Evolutionary conservation across 2,113 vertebrate species (phyloP).

Genomic region (Bufo bufo): DNA sequence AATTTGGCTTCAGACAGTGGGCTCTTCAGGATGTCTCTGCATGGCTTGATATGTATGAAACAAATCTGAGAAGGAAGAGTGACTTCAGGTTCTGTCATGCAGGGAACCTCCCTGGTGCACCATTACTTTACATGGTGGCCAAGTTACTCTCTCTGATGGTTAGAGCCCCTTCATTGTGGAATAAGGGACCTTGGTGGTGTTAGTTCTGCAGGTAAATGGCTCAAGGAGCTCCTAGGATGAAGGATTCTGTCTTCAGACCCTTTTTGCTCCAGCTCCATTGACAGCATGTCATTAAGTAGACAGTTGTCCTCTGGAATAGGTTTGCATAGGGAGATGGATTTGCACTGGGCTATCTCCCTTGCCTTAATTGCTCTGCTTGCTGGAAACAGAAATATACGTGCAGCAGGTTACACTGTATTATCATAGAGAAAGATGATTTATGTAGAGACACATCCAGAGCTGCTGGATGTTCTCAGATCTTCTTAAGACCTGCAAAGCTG

Average conservation of each 20-base stretch:
- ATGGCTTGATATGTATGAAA: conserved; percentile 39
- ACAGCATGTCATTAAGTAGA: conserved; percentile 56
- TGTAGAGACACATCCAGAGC: conserved; percentile 10
- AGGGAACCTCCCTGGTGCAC: conserved; percentile 35
- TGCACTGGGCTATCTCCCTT: conserved; percentile 25
- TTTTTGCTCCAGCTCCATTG: conserved; percentile 1
- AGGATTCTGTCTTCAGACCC: conserved; percentile 22
- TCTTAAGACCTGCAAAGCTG: not conserved
- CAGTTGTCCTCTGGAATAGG: conserved; percentile 43
- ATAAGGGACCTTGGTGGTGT: not conserved
- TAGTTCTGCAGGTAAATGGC: conserved; percentile 15
- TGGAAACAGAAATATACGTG: conserved; percentile 8
- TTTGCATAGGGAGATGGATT: conserved; percentile 53
- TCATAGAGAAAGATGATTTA: conserved; percentile 12
- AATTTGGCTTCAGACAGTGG: conserved; percentile 40
- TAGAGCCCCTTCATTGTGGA: not conserved
- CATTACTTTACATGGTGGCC: not conserved
- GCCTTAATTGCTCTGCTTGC: conserved; percentile 13
- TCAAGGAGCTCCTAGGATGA: conserved; percentile 22
- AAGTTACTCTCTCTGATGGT: not conserved
- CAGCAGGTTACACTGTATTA: conserved; percentile 25
- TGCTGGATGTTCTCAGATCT: not conserved
- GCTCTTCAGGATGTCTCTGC: not conserved
- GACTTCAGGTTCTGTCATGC: not conserved
- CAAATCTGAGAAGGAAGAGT: not conserved